Evolutionary conservation across 2,113 vertebrate species (phyloP).

Genomic region (Callospermophilus lateralis): DNA sequence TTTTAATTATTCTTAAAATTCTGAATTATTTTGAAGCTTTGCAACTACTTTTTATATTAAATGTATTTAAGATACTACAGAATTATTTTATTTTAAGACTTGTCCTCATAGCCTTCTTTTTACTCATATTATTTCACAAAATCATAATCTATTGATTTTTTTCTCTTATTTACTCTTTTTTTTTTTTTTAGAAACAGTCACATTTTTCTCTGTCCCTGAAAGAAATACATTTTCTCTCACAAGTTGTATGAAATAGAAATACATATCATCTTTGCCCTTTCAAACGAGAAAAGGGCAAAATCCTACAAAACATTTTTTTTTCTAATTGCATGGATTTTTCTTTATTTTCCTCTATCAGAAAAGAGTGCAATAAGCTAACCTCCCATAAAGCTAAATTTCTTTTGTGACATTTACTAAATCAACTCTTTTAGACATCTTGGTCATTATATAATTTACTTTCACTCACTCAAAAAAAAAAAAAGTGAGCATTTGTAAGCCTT

Average conservation of each 20-base stretch:
- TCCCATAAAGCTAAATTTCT: background rate
- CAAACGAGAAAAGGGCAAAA: conserved; percentile 71
- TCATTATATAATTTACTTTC: conserved; percentile 16
- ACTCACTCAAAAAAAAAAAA: background rate
- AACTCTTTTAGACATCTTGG: background rate
- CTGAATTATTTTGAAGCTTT: background rate
- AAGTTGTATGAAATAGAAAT: background rate
- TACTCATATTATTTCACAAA: conserved; percentile 48
- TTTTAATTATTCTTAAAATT: background rate
- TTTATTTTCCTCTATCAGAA: conserved; percentile 62
- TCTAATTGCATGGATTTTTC: conserved; percentile 65
- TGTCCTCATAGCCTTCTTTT: background rate
- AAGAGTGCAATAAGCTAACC: conserved; percentile 59
- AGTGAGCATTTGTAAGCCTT: background rate
- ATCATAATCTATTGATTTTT: background rate
- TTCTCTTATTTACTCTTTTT: background rate
- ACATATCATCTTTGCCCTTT: conserved; percentile 62
- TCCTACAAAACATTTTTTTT: conserved; percentile 54
- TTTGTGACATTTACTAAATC: conserved; percentile 53
- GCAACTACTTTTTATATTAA: background rate
- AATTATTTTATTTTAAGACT: background rate
- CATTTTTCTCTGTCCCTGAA: conserved; percentile 65
- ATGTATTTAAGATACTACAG: background rate
- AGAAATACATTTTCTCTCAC: conserved; percentile 62
- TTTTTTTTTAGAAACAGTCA: background rate